phyloP scores from a whole-genome alignment of 2,113 vertebrate genomes.

The Labeo rohita region DNA sequence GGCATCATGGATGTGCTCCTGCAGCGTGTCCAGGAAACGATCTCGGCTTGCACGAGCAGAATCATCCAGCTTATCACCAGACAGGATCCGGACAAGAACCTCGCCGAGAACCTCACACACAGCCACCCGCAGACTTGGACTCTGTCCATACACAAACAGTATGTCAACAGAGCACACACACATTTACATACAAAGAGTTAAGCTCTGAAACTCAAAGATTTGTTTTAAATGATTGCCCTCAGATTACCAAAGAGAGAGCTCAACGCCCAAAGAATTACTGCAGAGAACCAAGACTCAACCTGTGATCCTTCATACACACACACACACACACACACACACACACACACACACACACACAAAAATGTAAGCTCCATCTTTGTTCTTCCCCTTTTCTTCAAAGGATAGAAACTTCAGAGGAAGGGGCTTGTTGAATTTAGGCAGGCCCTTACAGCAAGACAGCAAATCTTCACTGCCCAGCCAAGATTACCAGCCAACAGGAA shows the following conservation, averaged over 20 bases:
- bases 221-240: constrained; percentile 21
- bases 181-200: not conserved
- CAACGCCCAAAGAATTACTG: constrained; percentile 41
- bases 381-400: not conserved
- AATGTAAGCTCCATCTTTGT: constrained; percentile 36
- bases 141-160: constrained; percentile 69
- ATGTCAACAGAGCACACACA: not conserved
- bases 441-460: constrained; percentile 57
- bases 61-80: constrained; percentile 85
- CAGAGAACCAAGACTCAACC: constrained; percentile 37
- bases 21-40: constrained; percentile 86
- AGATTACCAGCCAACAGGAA: constrained; percentile 56
- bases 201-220: not conserved
- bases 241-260: constrained; percentile 53
- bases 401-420: not conserved
- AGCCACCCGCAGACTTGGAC: constrained; percentile 86
- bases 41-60: constrained; percentile 83
- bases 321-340: constrained; percentile 8
- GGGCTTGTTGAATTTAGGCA: constrained; percentile 40
- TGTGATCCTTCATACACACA: constrained; percentile 1
- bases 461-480: constrained; percentile 51
- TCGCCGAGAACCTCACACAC: constrained; percentile 87
- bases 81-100: constrained; percentile 84
- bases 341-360: constrained; percentile 17
- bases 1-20: constrained; percentile 87